Evolutionary conservation across 2,888 invertebrate species (phyloP).

Genomic region (Eumerus sabulonum): DNA sequence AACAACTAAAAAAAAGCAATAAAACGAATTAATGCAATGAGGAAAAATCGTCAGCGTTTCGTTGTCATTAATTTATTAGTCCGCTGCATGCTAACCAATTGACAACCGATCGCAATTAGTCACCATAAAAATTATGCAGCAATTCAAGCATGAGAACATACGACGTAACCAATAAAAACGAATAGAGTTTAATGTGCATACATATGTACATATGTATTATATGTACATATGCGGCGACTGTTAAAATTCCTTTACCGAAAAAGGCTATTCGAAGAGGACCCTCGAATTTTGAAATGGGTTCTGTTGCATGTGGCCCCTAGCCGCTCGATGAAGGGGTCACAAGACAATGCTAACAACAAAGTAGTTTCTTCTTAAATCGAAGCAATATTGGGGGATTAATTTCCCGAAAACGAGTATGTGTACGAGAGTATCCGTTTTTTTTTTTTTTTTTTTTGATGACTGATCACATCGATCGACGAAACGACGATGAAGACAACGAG

Average conservation of each 20-base stretch:
- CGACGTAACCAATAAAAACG: conserved; percentile 44
- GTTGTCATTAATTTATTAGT: conserved; percentile 76
- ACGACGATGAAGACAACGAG: conserved; percentile 14
- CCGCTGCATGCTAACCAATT: conserved; percentile 78
- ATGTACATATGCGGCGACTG: conserved; percentile 20
- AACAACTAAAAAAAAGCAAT: conserved; percentile 40
- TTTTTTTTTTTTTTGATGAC: conserved; percentile 58
- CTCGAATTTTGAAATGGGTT: conserved; percentile 50
- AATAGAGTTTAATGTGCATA: conserved; percentile 35
- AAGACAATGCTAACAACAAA: conserved; percentile 8
- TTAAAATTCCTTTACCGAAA: conserved; percentile 35
- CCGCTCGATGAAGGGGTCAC: conserved; percentile 27
- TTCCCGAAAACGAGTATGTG: conserved; percentile 43
- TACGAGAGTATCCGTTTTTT: conserved; percentile 3
- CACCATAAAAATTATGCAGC: conserved; percentile 73
- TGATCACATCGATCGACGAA: conserved; percentile 59
- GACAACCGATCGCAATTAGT: conserved; percentile 78
- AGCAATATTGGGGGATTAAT: conserved; percentile 52
- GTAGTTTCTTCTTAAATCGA: conserved; percentile 15
- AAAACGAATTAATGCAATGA: conserved; percentile 52
- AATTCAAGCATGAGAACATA: conserved; percentile 64
- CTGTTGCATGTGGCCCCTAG: not conserved
- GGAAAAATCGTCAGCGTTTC: conserved; percentile 32
- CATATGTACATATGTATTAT: not conserved
- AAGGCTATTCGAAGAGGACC: conserved; percentile 35